Base-by-base conservation (phyloP, 2,888 invertebrate genomes). In the Amphipoea oculea region DNA sequence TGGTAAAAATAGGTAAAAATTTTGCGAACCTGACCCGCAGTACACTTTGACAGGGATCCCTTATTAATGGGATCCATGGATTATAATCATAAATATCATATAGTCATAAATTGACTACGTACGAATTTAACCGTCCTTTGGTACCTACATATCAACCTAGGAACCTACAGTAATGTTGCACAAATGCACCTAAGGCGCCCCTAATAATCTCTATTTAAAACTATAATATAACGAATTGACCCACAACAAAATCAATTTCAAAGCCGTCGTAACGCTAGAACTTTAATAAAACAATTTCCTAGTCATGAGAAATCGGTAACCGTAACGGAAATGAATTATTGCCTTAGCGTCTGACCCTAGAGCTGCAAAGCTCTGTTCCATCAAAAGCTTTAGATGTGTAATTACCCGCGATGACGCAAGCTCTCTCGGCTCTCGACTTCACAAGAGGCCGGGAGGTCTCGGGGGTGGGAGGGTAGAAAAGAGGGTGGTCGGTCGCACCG, bases 331-430 rank as follows among this genome's bases (percentile, higher is more conserved):
- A 92, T 91, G 88, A 91, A 86, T 88, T 89, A 91, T 90, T 84
- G 89, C 91, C 87, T 90, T 90, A 88, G 84, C 84, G 84, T 86
- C 85, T 83, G 90, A 91, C 90, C 90, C 91, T 91, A 92, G 89
- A 91, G 91, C 91, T 91, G 92, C 90, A 92, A 92, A 92, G 91
- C 92, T 90, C 90, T 88, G 86, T 92, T 92, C 92, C 92, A 93
- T 95, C 94, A 95, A 94, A 94, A 94, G 95, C 96, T 94, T 94
- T 94, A 92, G 95, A 94, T 93, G 95, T 92, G 95, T 96, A 96
- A 96, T 96, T 96, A 95, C 94, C 94, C 95, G 92, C 90, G 89
- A 92, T 93, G 95, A 94, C 94, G 93, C 91, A 90, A 92, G 89
- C 91, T 89, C 93, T 93, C 92, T 92, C 91, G 84, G 93, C 93